Base-by-base conservation (phyloP, 2,888 invertebrate species). In the Lithophane semibrunnea region DNA sequence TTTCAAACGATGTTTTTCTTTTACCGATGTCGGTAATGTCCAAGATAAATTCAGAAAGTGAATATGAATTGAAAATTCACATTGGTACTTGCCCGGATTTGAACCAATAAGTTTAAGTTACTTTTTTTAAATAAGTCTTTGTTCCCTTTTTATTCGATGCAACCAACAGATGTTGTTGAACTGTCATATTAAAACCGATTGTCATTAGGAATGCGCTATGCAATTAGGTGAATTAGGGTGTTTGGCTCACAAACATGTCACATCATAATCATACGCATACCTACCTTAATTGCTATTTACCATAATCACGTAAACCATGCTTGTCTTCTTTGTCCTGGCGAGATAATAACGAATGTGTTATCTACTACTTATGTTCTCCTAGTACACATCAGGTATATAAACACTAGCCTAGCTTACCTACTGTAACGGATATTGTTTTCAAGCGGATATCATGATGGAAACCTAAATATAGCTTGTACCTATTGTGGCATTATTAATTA, bases 401-500 rank as follows among this genome's bases (percentile, higher is more conserved):
- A 13, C 3, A 47, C 5, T 24, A 21, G 13, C 16, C 5, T n/a
- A 9, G 29, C 18, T 29, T n/a, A 29, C 29, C 29, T 29, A 1
- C n/a, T 29, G 24, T 52, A 24, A 61, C 8, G 16, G n/a, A n/a
- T 37, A 42, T 7, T 44, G 13, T 69, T 77, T 44, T 60, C n/a
- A 18, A 60, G 18, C 29, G 49, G 42, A 67, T 66, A 79, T 49
- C 42, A 49, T 44, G 18, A 16, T 12, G 10, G 4, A 24, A 54
- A 54, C 52, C 42, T 63, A 61, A 29, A 47, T 54, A 52, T 24
- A 54, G 29, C 63, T 47, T 24, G 29, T 49, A 13, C 24, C 49
- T 42, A 71, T 44, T 52, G 29, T 61, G 18, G 60, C 29, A 18
- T 77, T 60, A 52, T 21, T 61, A 52, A 61, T 61, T n/a, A 54